A percentile compares a stretch with the other conserved stretches of the same genome.
These are phyloP conservation scores for Daphoenositta chrysoptera DNA, from an alignment of 2,113 vertebrate species.

Conservation along the genomic window DNA sequence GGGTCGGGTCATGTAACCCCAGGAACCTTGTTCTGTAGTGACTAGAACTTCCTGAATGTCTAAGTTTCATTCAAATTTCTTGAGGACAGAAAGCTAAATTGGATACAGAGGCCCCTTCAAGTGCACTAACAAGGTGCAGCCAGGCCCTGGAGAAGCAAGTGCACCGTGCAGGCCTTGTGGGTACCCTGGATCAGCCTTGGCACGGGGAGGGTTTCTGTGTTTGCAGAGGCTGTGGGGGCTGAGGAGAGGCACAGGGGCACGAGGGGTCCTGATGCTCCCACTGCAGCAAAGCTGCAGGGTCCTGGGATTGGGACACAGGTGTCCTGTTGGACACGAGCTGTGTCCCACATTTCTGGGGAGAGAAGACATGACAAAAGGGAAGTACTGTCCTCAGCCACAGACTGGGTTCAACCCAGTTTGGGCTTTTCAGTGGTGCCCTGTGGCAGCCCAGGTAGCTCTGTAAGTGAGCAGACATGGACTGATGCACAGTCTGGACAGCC, in stretches of 20 bases:
- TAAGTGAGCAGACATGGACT: background rate
- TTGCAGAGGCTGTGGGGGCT: background rate
- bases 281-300: background rate
- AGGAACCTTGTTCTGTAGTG: background rate
- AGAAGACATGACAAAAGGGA: background rate
- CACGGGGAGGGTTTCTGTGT: rapidly evolving
- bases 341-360: background rate
- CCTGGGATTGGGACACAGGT: background rate
- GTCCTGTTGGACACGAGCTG: background rate
- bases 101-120: background rate
- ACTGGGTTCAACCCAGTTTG: background rate
- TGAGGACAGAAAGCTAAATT: background rate
- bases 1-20: background rate
- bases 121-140: background rate
- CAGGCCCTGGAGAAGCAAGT: background rate
- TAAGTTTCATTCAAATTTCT: constrained; percentile 8
- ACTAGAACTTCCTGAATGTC: background rate
- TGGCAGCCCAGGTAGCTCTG: background rate
- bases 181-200: background rate
- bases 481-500: background rate
- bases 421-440: background rate
- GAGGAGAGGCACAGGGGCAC: background rate
- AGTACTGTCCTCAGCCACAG: background rate
- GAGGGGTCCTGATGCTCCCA: rapidly evolving
- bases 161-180: background rate